Base-by-base conservation (phyloP, 1,140 invertebrate genomes). In the Diplogasteroides magnus region DNA sequence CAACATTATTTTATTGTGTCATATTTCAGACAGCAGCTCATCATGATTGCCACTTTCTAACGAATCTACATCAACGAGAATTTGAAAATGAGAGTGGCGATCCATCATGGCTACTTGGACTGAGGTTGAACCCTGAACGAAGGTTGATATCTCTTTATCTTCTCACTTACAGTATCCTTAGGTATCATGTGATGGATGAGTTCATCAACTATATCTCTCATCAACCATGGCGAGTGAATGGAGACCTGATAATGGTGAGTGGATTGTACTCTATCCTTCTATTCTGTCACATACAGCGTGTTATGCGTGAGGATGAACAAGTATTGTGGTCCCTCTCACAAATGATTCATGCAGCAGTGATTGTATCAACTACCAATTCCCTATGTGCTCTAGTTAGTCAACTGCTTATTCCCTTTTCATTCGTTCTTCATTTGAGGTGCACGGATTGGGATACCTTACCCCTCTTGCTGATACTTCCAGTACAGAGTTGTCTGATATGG, bases 151-250 rank as follows among this genome's bases (percentile, higher is more conserved):
- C n/a, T n/a, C n/a, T n/a, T n/a, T n/a, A n/a, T n/a, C n/a, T n/a
- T 23, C n/a, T 14, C 48, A 56, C 37, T 23, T 65, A 14, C 13
- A 37, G 31, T 14, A 55, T 23, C 37, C 64, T 48, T 19, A 29
- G 64, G 48, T 65, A 31, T 14, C 31, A 23, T 19, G 15, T 19
- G 2, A 2, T 65, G 31, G 64, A 65, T 29, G 31, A 27, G 25
- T 37, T 65, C n/a, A 55, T 37, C 13, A 3, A 48, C 15, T 23
- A 37, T 31, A 31, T 65, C 19, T 37, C n/a, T 55, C 64, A 65
- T 55, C 64, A 65, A 25, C 64, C 64, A n/a, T 65, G 64, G 64
- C 2, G 64, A 23, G 48, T 56, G 29, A 65, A 37, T 31, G 61
- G 61, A 25, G 25, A 26, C 13, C 15, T 26, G 25, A 14, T 63